These are phyloP conservation scores for Anthopleura sola DNA, from an alignment of 64 coral and sea anemone genomes.

Conservation along the genomic window DNA sequence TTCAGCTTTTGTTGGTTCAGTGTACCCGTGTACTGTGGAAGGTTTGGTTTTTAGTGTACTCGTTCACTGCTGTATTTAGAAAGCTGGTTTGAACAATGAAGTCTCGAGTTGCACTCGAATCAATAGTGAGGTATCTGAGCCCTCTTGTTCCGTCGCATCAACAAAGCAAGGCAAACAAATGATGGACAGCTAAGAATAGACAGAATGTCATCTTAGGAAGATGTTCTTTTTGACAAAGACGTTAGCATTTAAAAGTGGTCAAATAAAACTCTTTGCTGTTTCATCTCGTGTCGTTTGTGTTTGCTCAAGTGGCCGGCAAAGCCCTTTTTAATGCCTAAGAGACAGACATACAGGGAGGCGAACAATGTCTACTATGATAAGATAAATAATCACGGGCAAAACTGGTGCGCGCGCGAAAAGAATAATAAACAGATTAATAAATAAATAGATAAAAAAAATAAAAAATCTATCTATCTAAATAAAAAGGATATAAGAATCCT, in stretches of 20 bases:
- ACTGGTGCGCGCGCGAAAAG: neutral
- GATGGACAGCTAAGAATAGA: neutral
- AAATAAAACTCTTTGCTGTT: neutral
- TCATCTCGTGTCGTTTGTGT: neutral
- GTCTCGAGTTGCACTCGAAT: neutral
- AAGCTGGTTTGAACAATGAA: neutral
- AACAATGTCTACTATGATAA: neutral
- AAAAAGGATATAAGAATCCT: neutral
- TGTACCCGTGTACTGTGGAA: neutral
- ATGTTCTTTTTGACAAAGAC: neutral
- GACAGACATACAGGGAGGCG: neutral
- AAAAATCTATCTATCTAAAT: neutral
- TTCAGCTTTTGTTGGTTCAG: neutral
- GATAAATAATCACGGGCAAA: neutral
- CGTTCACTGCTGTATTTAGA: neutral
- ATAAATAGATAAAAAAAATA: neutral
- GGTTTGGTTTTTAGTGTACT: neutral
- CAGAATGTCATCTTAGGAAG: neutral
- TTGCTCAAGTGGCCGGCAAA: neutral
- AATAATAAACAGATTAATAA: neutral
- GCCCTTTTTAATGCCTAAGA: neutral
- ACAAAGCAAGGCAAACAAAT: neutral
- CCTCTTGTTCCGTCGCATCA: neutral
- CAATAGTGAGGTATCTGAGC: neutral
- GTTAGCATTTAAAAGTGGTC: neutral